Percentiles rank a stretch among this genome's conserved stretches.
phyloP scores from a whole-genome alignment of 2,888 invertebrate species.

The Drosophila pseudotalamancana region DNA sequence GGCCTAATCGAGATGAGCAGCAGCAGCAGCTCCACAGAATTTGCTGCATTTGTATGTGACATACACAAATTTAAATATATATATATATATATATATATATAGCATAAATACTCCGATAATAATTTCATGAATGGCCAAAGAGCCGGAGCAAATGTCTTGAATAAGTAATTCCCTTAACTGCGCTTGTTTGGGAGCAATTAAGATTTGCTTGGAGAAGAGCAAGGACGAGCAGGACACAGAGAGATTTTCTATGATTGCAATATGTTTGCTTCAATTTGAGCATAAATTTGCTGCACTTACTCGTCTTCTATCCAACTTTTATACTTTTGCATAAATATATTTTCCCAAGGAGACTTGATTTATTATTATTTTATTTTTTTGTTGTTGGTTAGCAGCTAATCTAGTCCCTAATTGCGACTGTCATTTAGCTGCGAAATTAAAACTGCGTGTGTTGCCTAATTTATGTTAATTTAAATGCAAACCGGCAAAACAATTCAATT shows the following conservation, averaged over 20 bases:
- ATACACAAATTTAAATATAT: not conserved
- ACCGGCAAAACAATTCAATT: slow-evolving; percentile 40
- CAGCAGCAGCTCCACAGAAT: slow-evolving; percentile 3
- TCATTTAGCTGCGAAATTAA: slow-evolving; percentile 1
- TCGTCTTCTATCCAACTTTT: no score
- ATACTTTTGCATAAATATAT: not conserved
- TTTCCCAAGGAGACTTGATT: not conserved
- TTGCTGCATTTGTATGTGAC: slow-evolving; percentile 15
- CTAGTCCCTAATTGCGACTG: not conserved
- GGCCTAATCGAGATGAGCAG: not conserved
- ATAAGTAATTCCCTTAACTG: slow-evolving; percentile 3
- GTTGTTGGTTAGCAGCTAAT: not conserved
- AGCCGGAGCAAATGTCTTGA: slow-evolving; percentile 11
- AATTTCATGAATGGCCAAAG: not conserved
- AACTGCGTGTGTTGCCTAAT: slow-evolving; percentile 10
- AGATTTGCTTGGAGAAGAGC: not conserved
- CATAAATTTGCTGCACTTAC: not conserved
- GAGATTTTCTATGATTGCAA: not conserved
- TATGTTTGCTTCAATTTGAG: not conserved
- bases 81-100: not conserved
- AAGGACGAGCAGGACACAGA: not conserved
- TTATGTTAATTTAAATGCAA: slow-evolving; percentile 31
- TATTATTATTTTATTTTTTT: not conserved
- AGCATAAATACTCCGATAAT: slow-evolving; percentile 7
- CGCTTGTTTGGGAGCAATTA: slow-evolving; percentile 13